Evolutionary conservation across 2,797 vertebrate genomes (phyloP).

Genomic region (Coccyzus lansbergi): DNA sequence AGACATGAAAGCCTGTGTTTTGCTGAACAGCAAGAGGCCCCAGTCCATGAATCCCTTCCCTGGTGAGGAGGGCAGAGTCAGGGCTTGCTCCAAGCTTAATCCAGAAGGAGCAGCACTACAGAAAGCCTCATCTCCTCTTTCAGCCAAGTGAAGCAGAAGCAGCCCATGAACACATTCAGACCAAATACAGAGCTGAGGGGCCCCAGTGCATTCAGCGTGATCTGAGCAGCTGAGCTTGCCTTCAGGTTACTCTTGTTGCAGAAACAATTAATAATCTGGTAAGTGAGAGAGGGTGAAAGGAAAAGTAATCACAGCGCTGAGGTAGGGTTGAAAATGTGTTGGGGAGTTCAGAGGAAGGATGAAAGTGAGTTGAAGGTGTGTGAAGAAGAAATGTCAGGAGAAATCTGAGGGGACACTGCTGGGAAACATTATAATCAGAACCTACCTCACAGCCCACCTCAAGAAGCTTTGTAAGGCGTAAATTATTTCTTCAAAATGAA

Average conservation of each 20-base stretch:
- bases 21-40: not conserved
- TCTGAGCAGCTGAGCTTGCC: not conserved
- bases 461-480: not conserved
- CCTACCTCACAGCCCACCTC: not conserved
- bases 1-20: not conserved
- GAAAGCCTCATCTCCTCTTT: not conserved
- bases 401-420: not conserved
- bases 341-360: not conserved
- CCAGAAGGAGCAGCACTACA: not conserved
- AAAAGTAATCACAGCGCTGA: not conserved
- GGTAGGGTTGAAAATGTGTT: not conserved
- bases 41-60: not conserved
- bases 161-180: not conserved
- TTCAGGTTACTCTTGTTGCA: not conserved
- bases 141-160: not conserved
- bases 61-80: not conserved
- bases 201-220: not conserved
- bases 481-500: not conserved
- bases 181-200: not conserved
- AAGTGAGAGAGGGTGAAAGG: not conserved
- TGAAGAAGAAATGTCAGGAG: not conserved
- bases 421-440: not conserved
- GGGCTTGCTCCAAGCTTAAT: not conserved
- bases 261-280: not conserved
- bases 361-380: not conserved